A percentile compares a stretch with the other conserved stretches of the same genome.
These are phyloP conservation scores for Cygnus buccinator DNA, from an alignment of 2,113 vertebrate species.

Conservation along the genomic window DNA sequence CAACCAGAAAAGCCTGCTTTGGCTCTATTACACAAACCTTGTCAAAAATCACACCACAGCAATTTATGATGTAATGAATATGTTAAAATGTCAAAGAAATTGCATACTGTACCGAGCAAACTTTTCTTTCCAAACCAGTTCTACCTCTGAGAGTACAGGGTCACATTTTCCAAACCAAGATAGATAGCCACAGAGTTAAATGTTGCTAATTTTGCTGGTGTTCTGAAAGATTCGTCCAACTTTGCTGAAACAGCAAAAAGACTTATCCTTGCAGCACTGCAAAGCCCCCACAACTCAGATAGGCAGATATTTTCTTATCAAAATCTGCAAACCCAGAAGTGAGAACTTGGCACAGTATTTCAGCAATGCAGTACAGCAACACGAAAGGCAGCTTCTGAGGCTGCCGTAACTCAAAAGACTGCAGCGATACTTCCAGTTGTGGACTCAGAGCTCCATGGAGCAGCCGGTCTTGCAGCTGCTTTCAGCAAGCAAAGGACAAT, in stretches of 20 bases:
- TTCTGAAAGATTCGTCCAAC: background rate
- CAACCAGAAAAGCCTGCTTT: background rate
- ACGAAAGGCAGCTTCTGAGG: background rate
- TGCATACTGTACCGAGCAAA: background rate
- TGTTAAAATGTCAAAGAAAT: background rate
- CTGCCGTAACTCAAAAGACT: background rate
- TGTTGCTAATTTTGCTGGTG: background rate
- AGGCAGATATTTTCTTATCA: background rate
- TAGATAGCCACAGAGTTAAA: background rate
- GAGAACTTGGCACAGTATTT: fast-evolving
- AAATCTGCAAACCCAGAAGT: background rate
- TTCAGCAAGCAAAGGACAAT: background rate
- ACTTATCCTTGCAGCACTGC: background rate
- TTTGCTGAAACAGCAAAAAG: background rate
- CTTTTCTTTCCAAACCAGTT: slow-evolving; percentile 35
- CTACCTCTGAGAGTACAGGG: background rate
- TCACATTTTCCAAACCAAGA: slow-evolving; percentile 42
- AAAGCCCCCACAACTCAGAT: background rate
- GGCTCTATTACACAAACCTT: background rate
- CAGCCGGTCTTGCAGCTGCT: background rate
- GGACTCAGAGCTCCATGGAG: background rate
- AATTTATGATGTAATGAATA: background rate
- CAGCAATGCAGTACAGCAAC: background rate
- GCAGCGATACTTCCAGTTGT: background rate
- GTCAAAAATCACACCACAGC: background rate